Base-by-base conservation (phyloP, 2,888 invertebrate genomes). In the Rhamnusium bicolor region DNA sequence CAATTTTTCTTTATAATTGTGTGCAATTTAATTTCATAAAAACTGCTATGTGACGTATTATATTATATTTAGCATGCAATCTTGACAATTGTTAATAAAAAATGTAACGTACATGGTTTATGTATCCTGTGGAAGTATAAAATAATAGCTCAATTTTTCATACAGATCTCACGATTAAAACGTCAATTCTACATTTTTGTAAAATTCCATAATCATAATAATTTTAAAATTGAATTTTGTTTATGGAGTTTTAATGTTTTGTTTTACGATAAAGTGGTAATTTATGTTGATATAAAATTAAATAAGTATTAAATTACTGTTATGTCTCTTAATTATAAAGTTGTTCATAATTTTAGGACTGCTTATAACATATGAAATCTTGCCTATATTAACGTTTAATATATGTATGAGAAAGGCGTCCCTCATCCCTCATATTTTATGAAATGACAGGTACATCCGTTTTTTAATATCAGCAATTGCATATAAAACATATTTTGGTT, bases 1-100 rank as follows among this genome's bases (percentile, higher is more conserved):
- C 75, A 75, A 69, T 78, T 70, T 68, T 74, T 76, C 67, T 71
- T 77, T 72, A 75, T 81, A 79, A 81, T 81, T 81, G 77, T 80
- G 76, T 79, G 79, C 81, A 77, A 78, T 80, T 78, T 78, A 73
- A 60, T 69, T 72, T 69, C 71, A 79, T 78, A 78, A 76, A 77
- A 77, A 69, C 60, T 61, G 73, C 65, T 63, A 69, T 61, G 58
- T 74, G 65, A 69, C 69, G 72, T 71, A 65, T 18, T 18, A 62
- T 66, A 71, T 71, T 71, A 60, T 62, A 56, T 69, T 74, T 19
- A 47, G 63, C 81, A 81, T 80, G 81, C 81, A 75, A 81, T 81
- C 81, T 80, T 74, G 54, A 71, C 65, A 72, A 73, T 72, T 71
- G 53, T 29, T 65, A 61, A 63, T 19, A 69, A 69, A 67, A 71